These are phyloP conservation scores for Nansenia antarctica DNA, from an alignment of 2,113 vertebrate species.

Conservation along the genomic window DNA sequence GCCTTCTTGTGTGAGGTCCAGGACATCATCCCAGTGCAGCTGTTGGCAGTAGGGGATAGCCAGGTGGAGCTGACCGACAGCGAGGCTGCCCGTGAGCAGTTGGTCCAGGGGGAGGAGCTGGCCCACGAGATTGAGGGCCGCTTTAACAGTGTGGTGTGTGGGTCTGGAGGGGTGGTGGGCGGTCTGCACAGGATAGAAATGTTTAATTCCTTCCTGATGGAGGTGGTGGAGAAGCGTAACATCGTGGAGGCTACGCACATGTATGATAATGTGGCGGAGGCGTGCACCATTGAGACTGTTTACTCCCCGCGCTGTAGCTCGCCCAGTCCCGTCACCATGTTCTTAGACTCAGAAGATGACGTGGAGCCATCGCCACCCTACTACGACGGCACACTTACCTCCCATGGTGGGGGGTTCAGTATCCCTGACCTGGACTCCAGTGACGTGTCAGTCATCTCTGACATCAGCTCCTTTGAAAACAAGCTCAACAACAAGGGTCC, in stretches of 20 bases:
- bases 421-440: slow-evolving; percentile 87
- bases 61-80: slow-evolving; percentile 81
- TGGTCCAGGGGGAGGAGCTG: slow-evolving; percentile 91
- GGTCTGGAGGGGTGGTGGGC: slow-evolving; percentile 75
- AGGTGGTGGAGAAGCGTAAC: slow-evolving; percentile 90
- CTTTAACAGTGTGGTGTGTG: slow-evolving; percentile 82
- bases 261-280: slow-evolving; percentile 91
- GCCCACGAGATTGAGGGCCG: slow-evolving; percentile 93
- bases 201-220: slow-evolving; percentile 89
- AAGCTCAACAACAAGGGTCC: slow-evolving; percentile 91
- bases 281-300: slow-evolving; percentile 86
- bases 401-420: slow-evolving; percentile 84
- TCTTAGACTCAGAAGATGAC: slow-evolving; percentile 92
- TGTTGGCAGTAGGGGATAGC: slow-evolving; percentile 87
- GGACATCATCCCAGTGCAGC: slow-evolving; percentile 92
- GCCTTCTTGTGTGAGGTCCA: slow-evolving; percentile 95
- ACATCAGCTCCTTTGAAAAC: slow-evolving; percentile 85
- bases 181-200: slow-evolving; percentile 85
- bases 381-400: slow-evolving; percentile 77
- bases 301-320: slow-evolving; percentile 91
- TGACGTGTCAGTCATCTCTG: slow-evolving; percentile 85
- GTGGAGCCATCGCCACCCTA: slow-evolving; percentile 82
- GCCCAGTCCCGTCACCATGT: slow-evolving; percentile 89
- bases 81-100: slow-evolving; percentile 85
- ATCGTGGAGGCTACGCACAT: slow-evolving; percentile 92